Percentiles rank a stretch among this genome's conserved stretches.
These are phyloP conservation scores for Hiodon tergisus DNA, from an alignment of 2,113 vertebrate species.

Conservation along the genomic window DNA sequence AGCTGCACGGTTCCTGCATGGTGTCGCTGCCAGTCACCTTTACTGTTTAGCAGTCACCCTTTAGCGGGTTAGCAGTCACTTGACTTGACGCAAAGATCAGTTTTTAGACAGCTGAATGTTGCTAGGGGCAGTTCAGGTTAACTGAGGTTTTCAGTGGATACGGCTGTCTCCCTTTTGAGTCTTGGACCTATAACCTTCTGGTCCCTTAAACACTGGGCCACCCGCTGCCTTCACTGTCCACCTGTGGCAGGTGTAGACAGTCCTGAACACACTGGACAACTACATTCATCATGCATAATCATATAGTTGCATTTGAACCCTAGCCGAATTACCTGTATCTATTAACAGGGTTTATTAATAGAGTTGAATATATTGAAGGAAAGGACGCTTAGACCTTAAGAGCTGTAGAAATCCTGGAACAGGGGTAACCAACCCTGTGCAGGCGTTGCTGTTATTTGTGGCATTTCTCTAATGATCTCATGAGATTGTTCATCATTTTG, in stretches of 20 bases:
- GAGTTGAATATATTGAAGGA: neutral
- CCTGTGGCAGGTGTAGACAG: no score
- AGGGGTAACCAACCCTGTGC: neutral
- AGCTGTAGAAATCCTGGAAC: neutral
- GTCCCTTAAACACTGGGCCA: neutral
- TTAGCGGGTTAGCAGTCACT: no score
- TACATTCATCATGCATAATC: no score
- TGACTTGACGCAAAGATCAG: no score
- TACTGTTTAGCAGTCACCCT: no score
- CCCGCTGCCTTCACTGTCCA: neutral
- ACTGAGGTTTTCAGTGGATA: neutral
- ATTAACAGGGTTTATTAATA: neutral
- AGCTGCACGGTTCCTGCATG: no score
- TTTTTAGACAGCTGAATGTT: neutral
- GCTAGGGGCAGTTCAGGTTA: neutral
- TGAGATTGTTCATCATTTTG: neutral
- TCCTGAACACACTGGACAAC: no score
- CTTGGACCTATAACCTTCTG: neutral
- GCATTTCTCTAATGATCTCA: slow-evolving; percentile 4
- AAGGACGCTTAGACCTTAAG: neutral
- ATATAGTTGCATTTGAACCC: neutral
- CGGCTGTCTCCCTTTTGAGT: neutral
- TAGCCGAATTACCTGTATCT: neutral
- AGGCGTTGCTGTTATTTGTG: neutral
- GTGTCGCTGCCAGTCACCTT: no score